Evolutionary conservation across 2,797 vertebrate species (phyloP), one percentile per base, ranked within the genome.

Genomic region (Poeciliopsis gracilis): DNA sequence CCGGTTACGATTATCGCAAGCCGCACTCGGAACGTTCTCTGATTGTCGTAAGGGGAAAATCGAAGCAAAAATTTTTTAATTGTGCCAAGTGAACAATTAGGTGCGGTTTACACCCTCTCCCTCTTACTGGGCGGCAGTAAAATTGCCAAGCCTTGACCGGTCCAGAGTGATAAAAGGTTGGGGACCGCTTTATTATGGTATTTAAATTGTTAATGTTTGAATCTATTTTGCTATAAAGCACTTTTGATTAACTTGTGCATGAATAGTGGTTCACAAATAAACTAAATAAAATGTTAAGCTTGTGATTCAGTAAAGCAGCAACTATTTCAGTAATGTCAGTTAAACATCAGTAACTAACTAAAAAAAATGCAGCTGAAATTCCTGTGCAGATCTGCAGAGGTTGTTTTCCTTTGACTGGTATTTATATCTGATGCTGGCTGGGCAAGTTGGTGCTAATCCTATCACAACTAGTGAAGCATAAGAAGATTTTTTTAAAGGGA

Each of bases 401-500:
- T 28, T 8, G 15, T 73, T 70, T 76, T 77, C 25, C 23, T 77
- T 36, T 45, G n/a, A 73, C n/a, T 69, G 43, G 69, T 67, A 33
- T 57, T 66, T 20, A 28, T 20, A 38, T 75, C n/a, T 10, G 2
- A 33, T 41, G 45, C 49, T 70, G 57, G 49, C 69, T 30, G 47
- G 16, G 7, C 61, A 71, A 53, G 51, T 47, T 79, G 67, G 55
- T 51, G 75, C 43, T 84, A 81, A 84, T 87, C 78, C 63, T 30
- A 67, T 84, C n/a, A 79, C 33, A 51, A 13, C 25, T 63, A 51
- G 25, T 77, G 67, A 84, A 33, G 79, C 80, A 59, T 41, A 28
- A 25, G 25, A 41, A 20, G 3, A n/a, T 28, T 59, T 16, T 72
- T 33, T 77, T 51, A 72, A 2, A 0, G 13, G 16, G 18, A 13